Base-by-base conservation (phyloP, 2,888 invertebrate genomes). In the Drosophila lacicola region DNA sequence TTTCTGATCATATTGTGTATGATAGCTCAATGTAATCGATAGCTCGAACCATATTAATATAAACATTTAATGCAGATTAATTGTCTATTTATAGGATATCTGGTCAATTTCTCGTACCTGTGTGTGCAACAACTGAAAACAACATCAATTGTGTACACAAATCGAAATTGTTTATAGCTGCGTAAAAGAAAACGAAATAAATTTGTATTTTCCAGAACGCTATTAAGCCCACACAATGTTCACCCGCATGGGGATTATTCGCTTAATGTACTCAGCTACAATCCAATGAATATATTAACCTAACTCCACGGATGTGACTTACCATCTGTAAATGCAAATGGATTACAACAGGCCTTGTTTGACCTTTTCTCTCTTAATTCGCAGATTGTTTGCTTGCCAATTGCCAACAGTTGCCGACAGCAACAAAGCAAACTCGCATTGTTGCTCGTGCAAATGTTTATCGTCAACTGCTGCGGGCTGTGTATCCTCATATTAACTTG, bases 401-500 rank as follows among this genome's bases (percentile, higher is more conserved):
- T 73, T 74, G 50, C 39, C 17, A 17, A 17, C 33, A 33, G 6
- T n/a, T 63, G 42, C 19, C 42, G 29, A 36, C 63, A 61, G 42
- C 47, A 63, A 44, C 36, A 42, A 14, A 29, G 8, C 17, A 17
- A 60, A 49, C 39, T 25, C 34, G 29, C 44, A 50, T 50, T 63
- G 37, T 21, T 33, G 37, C 14, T 25, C 45, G 14, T 45, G 37
- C 25, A 57, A 63, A 60, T 77, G 42, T 63, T 67, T 67, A 50
- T 68, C 44, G 19, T 60, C 41, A 53, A 60, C 34, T 72, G 41
- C 77, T 72, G 73, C 58, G 58, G 78, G 67, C 62, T 66, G 55
- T 72, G 66, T 72, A 56, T 51, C 51, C 41, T 25, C n/a, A 51
- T 58, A 42, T 49, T 66, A 63, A 53, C 58, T 54, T 67, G 44